phyloP scores from a whole-genome alignment of 2,888 invertebrate species.

The Furcula furcula region DNA sequence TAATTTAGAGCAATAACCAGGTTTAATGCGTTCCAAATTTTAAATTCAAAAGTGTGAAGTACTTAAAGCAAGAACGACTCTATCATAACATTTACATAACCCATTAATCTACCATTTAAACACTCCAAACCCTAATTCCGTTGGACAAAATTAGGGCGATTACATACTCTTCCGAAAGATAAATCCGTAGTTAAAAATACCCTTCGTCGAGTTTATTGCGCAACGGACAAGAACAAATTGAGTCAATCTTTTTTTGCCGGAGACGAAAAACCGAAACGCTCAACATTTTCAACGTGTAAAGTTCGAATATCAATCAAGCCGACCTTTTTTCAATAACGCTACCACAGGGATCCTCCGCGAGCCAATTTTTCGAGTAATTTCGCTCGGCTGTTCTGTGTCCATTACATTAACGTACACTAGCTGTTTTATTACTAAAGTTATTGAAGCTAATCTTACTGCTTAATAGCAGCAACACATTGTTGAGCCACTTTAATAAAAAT shows the following conservation, averaged over 20 bases:
- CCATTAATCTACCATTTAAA: constrained; percentile 51
- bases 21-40: constrained; percentile 5
- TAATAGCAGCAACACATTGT: no score
- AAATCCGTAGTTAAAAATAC: constrained; percentile 73
- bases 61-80: constrained; percentile 25
- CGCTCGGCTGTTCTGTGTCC: constrained; percentile 55
- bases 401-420: constrained; percentile 20
- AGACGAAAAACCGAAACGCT: constrained; percentile 71
- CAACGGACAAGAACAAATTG: constrained; percentile 78
- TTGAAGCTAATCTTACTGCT: no score
- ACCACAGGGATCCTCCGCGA: constrained; percentile 59
- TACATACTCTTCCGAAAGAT: constrained; percentile 62
- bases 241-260: constrained; percentile 76
- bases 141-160: constrained; percentile 61
- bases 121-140: constrained; percentile 53
- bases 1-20: not conserved
- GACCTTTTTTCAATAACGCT: constrained; percentile 78
- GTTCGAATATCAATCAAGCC: constrained; percentile 77
- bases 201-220: constrained; percentile 71
- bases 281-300: constrained; percentile 75
- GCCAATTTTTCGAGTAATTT: constrained; percentile 74
- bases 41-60: constrained; percentile 25
- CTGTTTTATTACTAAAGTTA: no score
- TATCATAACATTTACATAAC: constrained; percentile 44
- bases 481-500: no score